These are phyloP conservation scores for Eupelmus urozonus DNA, from an alignment of 2,888 invertebrate genomes.

Conservation along the genomic window DNA sequence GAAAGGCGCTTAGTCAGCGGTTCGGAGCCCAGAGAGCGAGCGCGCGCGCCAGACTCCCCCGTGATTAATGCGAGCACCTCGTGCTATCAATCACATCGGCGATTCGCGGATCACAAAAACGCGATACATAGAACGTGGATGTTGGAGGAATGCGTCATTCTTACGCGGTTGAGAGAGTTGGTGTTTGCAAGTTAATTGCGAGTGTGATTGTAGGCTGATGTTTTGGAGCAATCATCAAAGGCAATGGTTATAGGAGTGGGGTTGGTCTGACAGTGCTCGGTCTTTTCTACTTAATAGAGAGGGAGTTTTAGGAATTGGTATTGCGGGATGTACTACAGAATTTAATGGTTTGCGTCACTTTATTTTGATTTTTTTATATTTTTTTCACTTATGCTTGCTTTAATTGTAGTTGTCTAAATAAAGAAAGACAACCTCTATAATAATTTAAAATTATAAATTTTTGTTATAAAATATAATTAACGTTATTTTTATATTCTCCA, in stretches of 20 bases:
- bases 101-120: not conserved
- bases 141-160: conserved; percentile 68
- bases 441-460: too few relatives aligned
- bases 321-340: too few relatives aligned
- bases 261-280: conserved; percentile 2
- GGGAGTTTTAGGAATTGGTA: too few relatives aligned
- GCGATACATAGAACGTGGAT: not conserved
- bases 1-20: conserved; percentile 44
- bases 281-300: conserved; percentile 47
- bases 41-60: conserved; percentile 4
- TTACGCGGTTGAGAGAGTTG: conserved; percentile 62
- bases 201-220: not conserved
- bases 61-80: conserved; percentile 44
- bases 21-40: not conserved
- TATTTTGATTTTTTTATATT: too few relatives aligned
- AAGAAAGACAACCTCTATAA: too few relatives aligned
- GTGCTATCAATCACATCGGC: conserved; percentile 40
- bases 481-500: not conserved
- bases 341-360: too few relatives aligned
- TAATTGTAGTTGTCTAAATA: too few relatives aligned
- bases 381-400: too few relatives aligned
- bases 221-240: not conserved
- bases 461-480: too few relatives aligned
- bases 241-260: not conserved
- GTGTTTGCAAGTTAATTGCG: not conserved